phyloP scores from a whole-genome alignment of 1,140 invertebrate genomes.

The Arctopsyche grandis region DNA sequence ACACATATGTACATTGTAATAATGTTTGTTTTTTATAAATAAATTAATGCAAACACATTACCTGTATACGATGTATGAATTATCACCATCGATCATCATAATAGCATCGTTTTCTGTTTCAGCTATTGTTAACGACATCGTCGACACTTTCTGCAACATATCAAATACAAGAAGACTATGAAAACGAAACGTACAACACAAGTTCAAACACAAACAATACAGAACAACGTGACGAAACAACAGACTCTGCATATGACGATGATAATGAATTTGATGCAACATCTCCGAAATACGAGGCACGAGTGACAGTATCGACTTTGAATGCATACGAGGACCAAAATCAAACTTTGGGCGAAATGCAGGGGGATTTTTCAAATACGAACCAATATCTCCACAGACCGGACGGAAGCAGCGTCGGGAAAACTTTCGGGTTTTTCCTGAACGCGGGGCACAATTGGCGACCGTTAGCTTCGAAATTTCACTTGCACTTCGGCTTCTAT shows the following conservation, averaged over 20 bases:
- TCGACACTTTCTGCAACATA: neutral
- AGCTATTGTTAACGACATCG: neutral
- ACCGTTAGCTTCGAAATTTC: constrained; percentile 46
- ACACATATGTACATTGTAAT: too few species aligned
- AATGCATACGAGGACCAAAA: too few species aligned
- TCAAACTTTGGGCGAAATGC: neutral
- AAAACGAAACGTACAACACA: too few species aligned
- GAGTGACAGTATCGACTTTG: too few species aligned
- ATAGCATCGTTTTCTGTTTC: neutral
- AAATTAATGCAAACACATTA: too few species aligned
- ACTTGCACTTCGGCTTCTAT: constrained; percentile 33
- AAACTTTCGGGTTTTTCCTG: constrained; percentile 46
- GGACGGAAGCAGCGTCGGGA: neutral
- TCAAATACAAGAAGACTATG: neutral
- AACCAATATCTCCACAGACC: neutral
- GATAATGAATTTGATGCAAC: too few species aligned
- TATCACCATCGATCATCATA: too few species aligned
- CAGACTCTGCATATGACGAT: neutral
- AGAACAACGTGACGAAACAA: neutral
- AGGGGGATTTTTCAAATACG: neutral
- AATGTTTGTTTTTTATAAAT: too few species aligned
- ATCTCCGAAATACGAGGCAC: too few species aligned
- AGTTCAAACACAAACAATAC: neutral
- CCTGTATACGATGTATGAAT: too few species aligned
- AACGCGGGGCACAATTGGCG: constrained; percentile 39